Base-by-base conservation (phyloP, 2,113 vertebrate species). In the Gymnocephalus cernua region DNA sequence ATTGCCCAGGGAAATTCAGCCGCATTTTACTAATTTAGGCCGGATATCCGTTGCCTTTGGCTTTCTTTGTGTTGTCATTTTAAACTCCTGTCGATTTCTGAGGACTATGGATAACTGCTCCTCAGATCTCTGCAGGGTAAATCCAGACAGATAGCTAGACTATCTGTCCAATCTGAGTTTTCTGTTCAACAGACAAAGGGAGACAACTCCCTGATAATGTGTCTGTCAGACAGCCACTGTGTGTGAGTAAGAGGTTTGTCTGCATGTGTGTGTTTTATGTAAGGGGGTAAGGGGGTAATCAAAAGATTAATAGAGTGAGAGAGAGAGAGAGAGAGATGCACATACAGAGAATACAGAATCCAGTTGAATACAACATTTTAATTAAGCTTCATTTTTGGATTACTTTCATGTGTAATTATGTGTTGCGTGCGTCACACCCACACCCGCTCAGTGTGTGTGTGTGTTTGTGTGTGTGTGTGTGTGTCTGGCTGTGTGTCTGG, bases 341-440 rank as follows among this genome's bases (percentile, higher is more conserved):
- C 71, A 63, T 56, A 16, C 50, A 71, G 44, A 72, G 23, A 61
- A 73, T 18, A 21, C 41, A 45, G 8, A 45, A 72, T 77, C 77
- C 51, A 63, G 53, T 15, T 21, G 38, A 66, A 73, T 57, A 29
- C 38, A 32, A 70, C 32, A 69, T 63, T 56, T 70, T 67, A 76
- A 80, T 81, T 70, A 65, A 56, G 59, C 41, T 76, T 87, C 21
- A 84, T 84, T 90, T 90, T 48, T 66, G 86, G 71, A 80, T 87
- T 82, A 71, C 66, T 80, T 65, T 86, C 19, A 56, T 69, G 53
- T 80, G 79, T 78, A 87, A 82, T 85, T 76, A 74, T 62, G 62
- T 27, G 50, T 89, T 81, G 18, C 62, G 53, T 81, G 18, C 62
- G 53, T 77, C 74, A 85, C 23, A 51, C 66, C 83, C 87, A 80